A percentile compares a stretch with the other conserved stretches of the same genome.
phyloP scores from a whole-genome alignment of 1,140 invertebrate species.

The Zaprionus ghesquierei region DNA sequence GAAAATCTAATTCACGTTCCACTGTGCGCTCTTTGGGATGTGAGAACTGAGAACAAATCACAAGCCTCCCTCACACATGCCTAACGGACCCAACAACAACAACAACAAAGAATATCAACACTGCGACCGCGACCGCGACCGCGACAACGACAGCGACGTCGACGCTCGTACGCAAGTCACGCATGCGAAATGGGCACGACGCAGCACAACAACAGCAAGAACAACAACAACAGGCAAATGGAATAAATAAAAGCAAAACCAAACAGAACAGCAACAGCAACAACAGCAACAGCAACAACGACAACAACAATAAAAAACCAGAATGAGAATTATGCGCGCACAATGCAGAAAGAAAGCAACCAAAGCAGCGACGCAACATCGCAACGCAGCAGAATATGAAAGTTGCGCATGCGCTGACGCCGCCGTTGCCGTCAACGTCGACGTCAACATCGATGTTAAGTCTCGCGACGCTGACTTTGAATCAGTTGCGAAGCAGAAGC shows the following conservation, averaged over 20 bases:
- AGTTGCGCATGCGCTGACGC: constrained; percentile 69
- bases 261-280: constrained; percentile 24
- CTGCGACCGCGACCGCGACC: neutral
- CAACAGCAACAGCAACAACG: constrained; percentile 11
- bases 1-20: constrained; percentile 51
- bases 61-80: neutral
- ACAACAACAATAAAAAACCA: constrained; percentile 16
- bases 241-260: constrained; percentile 54
- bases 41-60: neutral
- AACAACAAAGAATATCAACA: no score
- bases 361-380: constrained; percentile 23
- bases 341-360: constrained; percentile 58
- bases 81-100: constrained; percentile 12
- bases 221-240: constrained; percentile 32
- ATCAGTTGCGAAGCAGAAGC: constrained; percentile 75
- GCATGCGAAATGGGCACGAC: constrained; percentile 74
- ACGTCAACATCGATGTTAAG: constrained; percentile 42
- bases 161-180: constrained; percentile 64
- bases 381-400: constrained; percentile 60
- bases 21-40: constrained; percentile 44
- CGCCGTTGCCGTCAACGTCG: neutral
- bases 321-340: constrained; percentile 51
- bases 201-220: constrained; percentile 39
- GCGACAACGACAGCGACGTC: neutral
- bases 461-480: constrained; percentile 30